Evolutionary conservation across 2,113 vertebrate species (phyloP).

Genomic region (Pholis gunnellus): DNA sequence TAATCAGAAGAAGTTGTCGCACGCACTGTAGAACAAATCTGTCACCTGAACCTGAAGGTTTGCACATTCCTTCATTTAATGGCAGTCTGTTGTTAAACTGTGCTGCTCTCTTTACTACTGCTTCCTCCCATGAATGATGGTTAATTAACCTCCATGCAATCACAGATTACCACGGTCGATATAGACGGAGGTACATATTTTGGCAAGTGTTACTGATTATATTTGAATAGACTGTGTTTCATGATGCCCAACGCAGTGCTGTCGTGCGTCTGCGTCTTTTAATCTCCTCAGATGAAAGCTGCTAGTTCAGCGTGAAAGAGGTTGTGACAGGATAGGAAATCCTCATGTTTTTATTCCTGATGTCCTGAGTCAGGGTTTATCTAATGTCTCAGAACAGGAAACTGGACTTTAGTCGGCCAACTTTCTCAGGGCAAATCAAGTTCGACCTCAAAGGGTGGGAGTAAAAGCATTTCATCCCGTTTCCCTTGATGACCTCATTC

Average conservation of each 20-base stretch:
- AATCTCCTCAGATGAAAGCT: neutral
- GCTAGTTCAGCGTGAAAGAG: neutral
- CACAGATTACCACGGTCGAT: neutral
- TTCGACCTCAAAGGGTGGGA: neutral
- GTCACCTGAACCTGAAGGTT: neutral
- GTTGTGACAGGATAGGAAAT: neutral
- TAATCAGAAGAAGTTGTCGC: neutral
- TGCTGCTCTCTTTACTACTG: neutral
- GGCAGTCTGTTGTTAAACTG: neutral
- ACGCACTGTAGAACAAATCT: neutral
- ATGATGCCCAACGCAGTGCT: neutral
- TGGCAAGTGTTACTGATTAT: neutral
- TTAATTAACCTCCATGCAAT: neutral
- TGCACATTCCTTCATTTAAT: neutral
- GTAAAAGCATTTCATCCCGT: constrained; percentile 21
- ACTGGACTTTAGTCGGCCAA: neutral
- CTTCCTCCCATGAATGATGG: neutral
- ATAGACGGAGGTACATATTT: neutral
- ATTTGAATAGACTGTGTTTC: neutral
- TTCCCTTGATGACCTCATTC: neutral
- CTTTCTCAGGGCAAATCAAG: neutral
- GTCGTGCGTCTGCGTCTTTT: neutral
- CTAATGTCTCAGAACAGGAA: neutral
- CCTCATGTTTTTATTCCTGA: neutral
- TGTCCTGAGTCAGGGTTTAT: neutral